Evolutionary conservation across 1,140 invertebrate species (phyloP).

Genomic region (Dendrolimus punctatus): DNA sequence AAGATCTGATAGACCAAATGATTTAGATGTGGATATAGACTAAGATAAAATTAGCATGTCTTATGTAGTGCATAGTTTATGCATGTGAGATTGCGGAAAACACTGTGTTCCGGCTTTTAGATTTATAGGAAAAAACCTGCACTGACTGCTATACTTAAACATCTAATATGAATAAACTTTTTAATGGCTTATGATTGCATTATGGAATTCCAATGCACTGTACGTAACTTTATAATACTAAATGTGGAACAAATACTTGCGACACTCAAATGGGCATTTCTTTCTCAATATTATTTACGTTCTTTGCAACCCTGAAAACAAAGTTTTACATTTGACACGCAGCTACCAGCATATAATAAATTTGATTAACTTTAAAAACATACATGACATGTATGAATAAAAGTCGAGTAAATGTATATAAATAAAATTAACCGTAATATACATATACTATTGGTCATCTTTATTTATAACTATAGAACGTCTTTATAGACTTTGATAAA

Average conservation of each 20-base stretch:
- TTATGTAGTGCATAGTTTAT: too few species aligned
- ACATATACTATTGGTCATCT: too few species aligned
- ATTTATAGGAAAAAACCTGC: too few species aligned
- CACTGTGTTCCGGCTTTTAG: too few species aligned
- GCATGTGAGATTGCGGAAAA: too few species aligned
- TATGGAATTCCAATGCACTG: constrained; percentile 18
- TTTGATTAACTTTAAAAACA: neutral
- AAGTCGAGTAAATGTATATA: neutral
- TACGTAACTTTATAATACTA: constrained; percentile 17
- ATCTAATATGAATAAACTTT: neutral
- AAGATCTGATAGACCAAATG: too few species aligned
- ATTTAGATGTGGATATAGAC: too few species aligned
- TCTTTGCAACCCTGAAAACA: constrained; percentile 25
- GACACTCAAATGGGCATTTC: constrained; percentile 19
- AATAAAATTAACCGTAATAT: too few species aligned
- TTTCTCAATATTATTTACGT: constrained; percentile 27
- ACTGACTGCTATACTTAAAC: neutral
- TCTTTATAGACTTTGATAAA: too few species aligned
- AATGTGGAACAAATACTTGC: constrained; percentile 20
- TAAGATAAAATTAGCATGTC: too few species aligned
- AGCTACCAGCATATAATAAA: too few species aligned
- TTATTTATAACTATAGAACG: too few species aligned
- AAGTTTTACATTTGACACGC: neutral
- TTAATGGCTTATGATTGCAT: constrained; percentile 1
- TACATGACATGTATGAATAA: neutral